Percentiles rank a stretch among this genome's conserved stretches.
These are phyloP conservation scores for Trachelus tabidus DNA, from an alignment of 2,888 invertebrate species.

Conservation along the genomic window DNA sequence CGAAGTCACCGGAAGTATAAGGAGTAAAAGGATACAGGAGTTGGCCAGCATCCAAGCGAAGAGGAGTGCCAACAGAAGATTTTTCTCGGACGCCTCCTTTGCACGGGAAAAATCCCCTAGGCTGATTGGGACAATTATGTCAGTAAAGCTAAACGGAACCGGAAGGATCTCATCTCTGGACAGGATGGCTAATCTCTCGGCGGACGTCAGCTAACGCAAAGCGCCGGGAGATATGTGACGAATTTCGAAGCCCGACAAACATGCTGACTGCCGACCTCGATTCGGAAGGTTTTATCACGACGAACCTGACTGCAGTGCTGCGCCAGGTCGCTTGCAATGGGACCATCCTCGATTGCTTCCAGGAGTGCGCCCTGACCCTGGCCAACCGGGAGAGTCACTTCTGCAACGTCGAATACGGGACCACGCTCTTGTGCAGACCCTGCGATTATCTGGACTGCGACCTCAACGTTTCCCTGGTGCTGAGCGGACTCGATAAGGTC, in stretches of 20 bases:
- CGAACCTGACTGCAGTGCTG: conserved; percentile 43
- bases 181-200: too few relatives aligned
- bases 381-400: conserved; percentile 43
- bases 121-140: too few relatives aligned
- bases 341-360: conserved; percentile 37
- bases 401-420: conserved; percentile 32
- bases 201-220: background rate
- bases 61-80: too few relatives aligned
- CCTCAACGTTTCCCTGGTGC: conserved; percentile 47
- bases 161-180: too few relatives aligned
- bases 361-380: conserved; percentile 35
- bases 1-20: too few relatives aligned
- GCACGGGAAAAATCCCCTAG: too few relatives aligned
- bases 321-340: conserved; percentile 49
- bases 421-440: conserved; percentile 46
- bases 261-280: conserved; percentile 37
- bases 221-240: background rate
- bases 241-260: background rate
- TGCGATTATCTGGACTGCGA: conserved; percentile 47
- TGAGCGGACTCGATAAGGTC: conserved; percentile 47
- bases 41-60: too few relatives aligned
- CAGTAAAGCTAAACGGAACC: too few relatives aligned
- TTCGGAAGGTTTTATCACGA: conserved; percentile 38
- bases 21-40: too few relatives aligned
- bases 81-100: too few relatives aligned